A percentile compares a stretch with the other conserved stretches of the same genome.
phyloP scores from a whole-genome alignment of 1,140 invertebrate species.

The Littorina saxatilis region DNA sequence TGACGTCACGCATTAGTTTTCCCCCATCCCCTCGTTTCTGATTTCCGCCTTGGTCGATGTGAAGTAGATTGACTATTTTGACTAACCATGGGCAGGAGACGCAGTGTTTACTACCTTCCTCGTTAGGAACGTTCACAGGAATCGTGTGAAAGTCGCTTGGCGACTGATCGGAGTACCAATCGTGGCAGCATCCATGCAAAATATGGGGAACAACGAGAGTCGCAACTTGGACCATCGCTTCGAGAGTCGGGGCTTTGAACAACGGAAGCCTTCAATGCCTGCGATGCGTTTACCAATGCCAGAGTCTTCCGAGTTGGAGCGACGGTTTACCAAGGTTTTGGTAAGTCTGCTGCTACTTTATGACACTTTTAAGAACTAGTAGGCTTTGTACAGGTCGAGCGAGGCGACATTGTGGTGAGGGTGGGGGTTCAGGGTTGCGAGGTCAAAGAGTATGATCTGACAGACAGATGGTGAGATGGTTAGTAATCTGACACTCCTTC shows the following conservation, averaged over 20 bases:
- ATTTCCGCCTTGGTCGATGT: slow-evolving; percentile 46
- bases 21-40: slow-evolving; percentile 19
- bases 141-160: neutral
- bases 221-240: slow-evolving; percentile 56
- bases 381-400: no score
- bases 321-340: slow-evolving; percentile 95
- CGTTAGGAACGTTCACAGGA: slow-evolving; percentile 40
- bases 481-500: slow-evolving; percentile 10
- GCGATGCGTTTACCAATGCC: slow-evolving; percentile 86
- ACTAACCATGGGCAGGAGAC: slow-evolving; percentile 46
- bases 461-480: slow-evolving; percentile 14
- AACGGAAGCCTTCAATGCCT: slow-evolving; percentile 67
- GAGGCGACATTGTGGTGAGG: neutral
- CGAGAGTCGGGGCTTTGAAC: slow-evolving; percentile 56
- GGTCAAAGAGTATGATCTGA: slow-evolving; percentile 24
- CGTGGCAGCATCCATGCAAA: slow-evolving; percentile 49
- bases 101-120: slow-evolving; percentile 41
- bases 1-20: slow-evolving; percentile 26
- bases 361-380: no score
- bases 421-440: neutral
- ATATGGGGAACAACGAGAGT: slow-evolving; percentile 66
- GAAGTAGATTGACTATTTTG: slow-evolving; percentile 35
- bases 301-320: slow-evolving; percentile 90
- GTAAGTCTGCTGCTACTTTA: slow-evolving; percentile 80
- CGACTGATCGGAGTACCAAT: slow-evolving; percentile 19